These are phyloP conservation scores for Cacatua alba DNA, from an alignment of 2,113 vertebrate genomes.

Conservation along the genomic window DNA sequence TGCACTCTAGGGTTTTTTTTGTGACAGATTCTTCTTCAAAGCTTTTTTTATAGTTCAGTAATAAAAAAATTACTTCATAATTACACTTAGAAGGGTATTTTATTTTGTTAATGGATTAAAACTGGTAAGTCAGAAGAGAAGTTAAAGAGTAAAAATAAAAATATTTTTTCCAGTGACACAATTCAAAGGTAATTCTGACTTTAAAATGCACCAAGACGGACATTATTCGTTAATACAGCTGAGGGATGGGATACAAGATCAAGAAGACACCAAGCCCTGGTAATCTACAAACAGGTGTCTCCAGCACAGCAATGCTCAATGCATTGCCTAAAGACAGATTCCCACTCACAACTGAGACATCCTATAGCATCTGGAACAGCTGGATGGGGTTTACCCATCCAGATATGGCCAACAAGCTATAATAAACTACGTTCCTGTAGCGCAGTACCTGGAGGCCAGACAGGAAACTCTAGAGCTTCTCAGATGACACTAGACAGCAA, in stretches of 20 bases:
- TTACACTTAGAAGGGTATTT: background rate
- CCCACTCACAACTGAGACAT: background rate
- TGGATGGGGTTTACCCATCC: background rate
- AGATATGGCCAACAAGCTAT: background rate
- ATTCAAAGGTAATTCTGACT: slow-evolving; percentile 16
- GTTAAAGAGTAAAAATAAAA: slow-evolving; percentile 6
- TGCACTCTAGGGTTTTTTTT: background rate
- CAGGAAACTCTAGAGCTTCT: background rate
- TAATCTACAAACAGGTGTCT: background rate
- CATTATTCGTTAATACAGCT: background rate
- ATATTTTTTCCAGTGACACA: background rate
- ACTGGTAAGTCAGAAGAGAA: background rate
- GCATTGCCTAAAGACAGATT: background rate
- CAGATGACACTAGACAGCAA: background rate
- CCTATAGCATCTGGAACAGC: background rate
- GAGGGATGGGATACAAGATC: background rate
- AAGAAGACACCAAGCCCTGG: background rate
- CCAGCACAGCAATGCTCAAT: background rate
- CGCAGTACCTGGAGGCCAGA: background rate
- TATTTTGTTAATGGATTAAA: slow-evolving; percentile 1
- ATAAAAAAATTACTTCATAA: slow-evolving; percentile 33
- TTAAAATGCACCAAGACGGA: background rate
- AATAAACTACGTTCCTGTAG: background rate
- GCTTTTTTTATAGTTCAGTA: slow-evolving; percentile 43
- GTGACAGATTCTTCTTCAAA: slow-evolving; percentile 8